Conservation (phyloP, 2,113 vertebrate genomes). For the Rhinolophus sinicus region DNA sequence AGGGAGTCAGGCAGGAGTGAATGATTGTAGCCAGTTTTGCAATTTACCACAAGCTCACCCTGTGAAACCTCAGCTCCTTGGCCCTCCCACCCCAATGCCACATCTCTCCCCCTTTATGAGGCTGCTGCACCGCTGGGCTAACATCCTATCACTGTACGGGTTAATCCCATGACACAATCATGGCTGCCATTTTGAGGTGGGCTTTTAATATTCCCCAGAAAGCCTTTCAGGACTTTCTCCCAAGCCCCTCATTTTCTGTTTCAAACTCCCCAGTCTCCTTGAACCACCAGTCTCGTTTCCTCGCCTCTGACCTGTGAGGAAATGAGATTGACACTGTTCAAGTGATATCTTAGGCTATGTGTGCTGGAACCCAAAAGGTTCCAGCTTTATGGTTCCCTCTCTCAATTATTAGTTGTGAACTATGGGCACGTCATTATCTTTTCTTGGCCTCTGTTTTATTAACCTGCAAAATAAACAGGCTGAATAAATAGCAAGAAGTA, state of each 20-base stretch:
- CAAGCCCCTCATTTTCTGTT: neutral
- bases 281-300: neutral
- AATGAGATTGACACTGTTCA: fast-evolving
- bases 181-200: no score
- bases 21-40: fast-evolving
- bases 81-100: fast-evolving
- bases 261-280: neutral
- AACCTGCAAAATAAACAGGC: neutral
- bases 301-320: fast-evolving
- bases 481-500: neutral
- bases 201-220: neutral
- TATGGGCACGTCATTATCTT: fast-evolving
- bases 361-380: fast-evolving
- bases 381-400: neutral
- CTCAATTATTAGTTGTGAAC: neutral
- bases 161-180: neutral
- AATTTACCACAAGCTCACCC: neutral
- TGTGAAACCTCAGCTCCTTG: fast-evolving
- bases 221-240: neutral
- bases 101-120: neutral
- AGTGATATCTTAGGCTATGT: fast-evolving
- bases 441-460: neutral
- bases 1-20: no score
- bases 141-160: neutral
- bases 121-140: fast-evolving